phyloP scores from a whole-genome alignment of 1,140 invertebrate species.

The Drosophila carrolli region DNA sequence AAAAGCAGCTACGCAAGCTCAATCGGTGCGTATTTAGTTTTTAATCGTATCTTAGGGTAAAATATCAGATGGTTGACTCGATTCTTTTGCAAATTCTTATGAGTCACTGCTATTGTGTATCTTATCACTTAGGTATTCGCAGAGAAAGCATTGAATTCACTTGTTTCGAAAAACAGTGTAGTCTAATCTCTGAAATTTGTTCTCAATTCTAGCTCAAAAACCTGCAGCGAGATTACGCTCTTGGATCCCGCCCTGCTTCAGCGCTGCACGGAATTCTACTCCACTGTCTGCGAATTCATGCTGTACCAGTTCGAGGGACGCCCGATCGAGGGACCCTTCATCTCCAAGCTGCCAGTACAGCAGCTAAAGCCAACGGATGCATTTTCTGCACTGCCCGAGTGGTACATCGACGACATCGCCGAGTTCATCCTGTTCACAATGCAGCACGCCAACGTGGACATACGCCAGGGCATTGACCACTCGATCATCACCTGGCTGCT shows the following conservation, averaged over 20 bases:
- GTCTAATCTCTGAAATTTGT: slow-evolving; percentile 9
- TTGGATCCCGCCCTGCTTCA: slow-evolving; percentile 92
- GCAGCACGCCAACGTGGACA: slow-evolving; percentile 93
- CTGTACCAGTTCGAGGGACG: slow-evolving; percentile 87
- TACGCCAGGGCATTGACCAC: slow-evolving; percentile 92
- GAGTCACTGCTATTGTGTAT: background rate
- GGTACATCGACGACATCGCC: slow-evolving; percentile 98
- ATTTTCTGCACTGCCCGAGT: slow-evolving; percentile 96
- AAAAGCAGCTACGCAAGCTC: slow-evolving; percentile 91
- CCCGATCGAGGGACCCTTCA: slow-evolving; percentile 80
- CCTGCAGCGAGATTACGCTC: slow-evolving; percentile 94
- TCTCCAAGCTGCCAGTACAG: slow-evolving; percentile 85
- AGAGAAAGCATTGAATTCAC: too few species aligned
- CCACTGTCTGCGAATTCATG: slow-evolving; percentile 92
- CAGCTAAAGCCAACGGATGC: slow-evolving; percentile 88
- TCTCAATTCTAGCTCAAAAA: slow-evolving; percentile 88
- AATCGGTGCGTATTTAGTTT: slow-evolving; percentile 85
- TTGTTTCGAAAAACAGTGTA: background rate
- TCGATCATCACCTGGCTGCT: slow-evolving; percentile 95
- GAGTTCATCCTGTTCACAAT: slow-evolving; percentile 96
- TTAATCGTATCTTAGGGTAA: background rate
- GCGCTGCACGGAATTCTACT: slow-evolving; percentile 94
- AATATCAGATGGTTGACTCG: too few species aligned
- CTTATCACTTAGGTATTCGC: background rate
- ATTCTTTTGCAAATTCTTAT: background rate